Conservation (phyloP, 2,888 invertebrate species). For the Chaitophorus viminalis region DNA sequence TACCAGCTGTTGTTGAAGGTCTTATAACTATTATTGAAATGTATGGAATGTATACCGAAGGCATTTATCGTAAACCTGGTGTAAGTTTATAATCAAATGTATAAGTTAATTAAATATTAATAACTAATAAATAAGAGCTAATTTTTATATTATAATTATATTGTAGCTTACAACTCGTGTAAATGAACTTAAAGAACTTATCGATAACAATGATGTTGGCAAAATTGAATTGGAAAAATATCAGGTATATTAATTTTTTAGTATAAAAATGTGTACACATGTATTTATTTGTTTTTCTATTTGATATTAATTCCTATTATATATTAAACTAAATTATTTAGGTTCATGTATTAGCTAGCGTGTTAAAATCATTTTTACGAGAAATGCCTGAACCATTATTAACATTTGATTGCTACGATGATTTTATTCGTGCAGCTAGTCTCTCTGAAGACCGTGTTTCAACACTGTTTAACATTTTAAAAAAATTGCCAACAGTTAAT, state of each 20-base stretch:
- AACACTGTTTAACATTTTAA: slow-evolving; percentile 85
- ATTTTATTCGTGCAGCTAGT: slow-evolving; percentile 89
- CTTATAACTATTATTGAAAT: slow-evolving; percentile 90
- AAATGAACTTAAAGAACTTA: slow-evolving; percentile 77
- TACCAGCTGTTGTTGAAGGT: slow-evolving; percentile 88
- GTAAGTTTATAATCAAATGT: slow-evolving; percentile 70
- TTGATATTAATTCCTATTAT: slow-evolving; percentile 16
- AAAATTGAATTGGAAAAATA: slow-evolving; percentile 65
- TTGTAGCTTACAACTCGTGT: slow-evolving; percentile 74
- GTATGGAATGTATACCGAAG: slow-evolving; percentile 90
- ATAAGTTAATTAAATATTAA: neutral
- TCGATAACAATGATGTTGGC: slow-evolving; percentile 74
- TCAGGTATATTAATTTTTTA: slow-evolving; percentile 63
- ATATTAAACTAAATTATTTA: slow-evolving; percentile 35
- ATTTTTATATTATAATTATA: slow-evolving; percentile 52
- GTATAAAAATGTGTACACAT: neutral
- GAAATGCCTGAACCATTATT: slow-evolving; percentile 94
- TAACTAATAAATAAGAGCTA: slow-evolving; percentile 4
- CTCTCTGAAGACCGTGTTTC: slow-evolving; percentile 86
- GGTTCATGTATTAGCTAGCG: slow-evolving; percentile 90
- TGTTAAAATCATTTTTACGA: slow-evolving; percentile 87
- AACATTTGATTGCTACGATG: slow-evolving; percentile 93
- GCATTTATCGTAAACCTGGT: slow-evolving; percentile 91
- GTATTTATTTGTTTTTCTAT: no score
- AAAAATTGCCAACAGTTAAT: slow-evolving; percentile 88